Percentiles rank a stretch among this genome's conserved stretches.
phyloP scores from a whole-genome alignment of 1,140 invertebrate genomes.

The Zaprionus africanus region DNA sequence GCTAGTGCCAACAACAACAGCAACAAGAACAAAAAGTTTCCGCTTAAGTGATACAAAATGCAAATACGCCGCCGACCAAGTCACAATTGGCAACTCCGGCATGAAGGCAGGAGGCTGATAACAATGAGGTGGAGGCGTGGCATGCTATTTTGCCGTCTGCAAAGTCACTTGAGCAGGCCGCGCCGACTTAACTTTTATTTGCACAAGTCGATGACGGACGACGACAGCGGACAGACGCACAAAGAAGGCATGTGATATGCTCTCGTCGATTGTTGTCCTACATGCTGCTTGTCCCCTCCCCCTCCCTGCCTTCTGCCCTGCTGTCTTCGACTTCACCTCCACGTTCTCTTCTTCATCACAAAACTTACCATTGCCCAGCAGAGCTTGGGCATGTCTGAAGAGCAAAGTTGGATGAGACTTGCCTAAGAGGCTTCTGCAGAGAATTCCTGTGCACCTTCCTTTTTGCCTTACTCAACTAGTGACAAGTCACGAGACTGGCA shows the following conservation, averaged over 20 bases:
- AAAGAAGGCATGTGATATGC: slow-evolving; percentile 53
- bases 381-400: not conserved
- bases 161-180: slow-evolving; percentile 76
- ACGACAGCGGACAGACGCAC: slow-evolving; percentile 8
- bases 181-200: slow-evolving; percentile 76
- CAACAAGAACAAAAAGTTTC: slow-evolving; percentile 50
- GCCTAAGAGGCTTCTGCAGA: not conserved
- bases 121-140: not conserved
- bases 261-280: slow-evolving; percentile 71
- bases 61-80: slow-evolving; percentile 74
- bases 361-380: not conserved
- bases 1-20: slow-evolving; percentile 59
- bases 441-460: not conserved
- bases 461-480: not conserved
- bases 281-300: slow-evolving; percentile 1
- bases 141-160: not conserved
- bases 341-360: not conserved
- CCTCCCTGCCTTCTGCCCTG: not conserved
- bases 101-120: not conserved
- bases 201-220: slow-evolving; percentile 51
- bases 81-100: slow-evolving; percentile 43
- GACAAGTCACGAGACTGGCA: not conserved
- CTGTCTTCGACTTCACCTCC: not conserved
- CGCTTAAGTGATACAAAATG: slow-evolving; percentile 82
- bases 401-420: not conserved